Conservation (phyloP, 2,113 vertebrate genomes). For the Ceratotherium simum region DNA sequence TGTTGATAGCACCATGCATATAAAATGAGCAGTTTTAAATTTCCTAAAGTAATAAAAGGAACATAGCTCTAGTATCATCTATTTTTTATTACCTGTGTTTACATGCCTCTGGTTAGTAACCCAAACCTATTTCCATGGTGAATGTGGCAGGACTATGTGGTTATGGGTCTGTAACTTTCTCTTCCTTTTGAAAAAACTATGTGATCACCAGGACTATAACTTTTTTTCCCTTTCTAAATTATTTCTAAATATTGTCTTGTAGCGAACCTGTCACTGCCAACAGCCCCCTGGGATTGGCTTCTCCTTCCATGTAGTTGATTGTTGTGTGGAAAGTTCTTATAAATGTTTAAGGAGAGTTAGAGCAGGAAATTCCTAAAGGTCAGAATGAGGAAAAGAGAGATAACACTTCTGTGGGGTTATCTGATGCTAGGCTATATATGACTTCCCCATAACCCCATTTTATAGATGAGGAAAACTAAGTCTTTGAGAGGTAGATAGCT, state of each 20-base stretch:
- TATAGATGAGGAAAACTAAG: conserved; percentile 42
- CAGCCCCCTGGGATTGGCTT: neutral
- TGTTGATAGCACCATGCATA: neutral
- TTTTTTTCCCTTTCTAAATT: conserved; percentile 40
- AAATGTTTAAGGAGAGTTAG: neutral
- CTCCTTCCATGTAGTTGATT: neutral
- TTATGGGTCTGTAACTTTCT: neutral
- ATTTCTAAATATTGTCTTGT: conserved; percentile 43
- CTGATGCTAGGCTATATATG: neutral
- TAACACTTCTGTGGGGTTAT: neutral
- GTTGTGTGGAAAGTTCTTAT: neutral
- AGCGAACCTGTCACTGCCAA: neutral
- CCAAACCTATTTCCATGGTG: conserved; percentile 51
- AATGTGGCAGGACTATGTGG: neutral
- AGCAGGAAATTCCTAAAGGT: neutral
- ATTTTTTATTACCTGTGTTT: conserved; percentile 51
- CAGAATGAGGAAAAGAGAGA: neutral
- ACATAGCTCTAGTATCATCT: neutral
- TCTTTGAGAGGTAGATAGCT: neutral
- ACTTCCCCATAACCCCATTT: neutral
- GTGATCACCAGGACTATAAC: neutral
- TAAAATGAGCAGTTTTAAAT: conserved; percentile 27
- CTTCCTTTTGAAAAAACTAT: conserved; percentile 38
- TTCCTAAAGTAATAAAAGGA: conserved; percentile 45
- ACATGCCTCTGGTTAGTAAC: conserved; percentile 47